Conservation (phyloP, 2,888 invertebrate species). For the Agrypnus murinus region DNA sequence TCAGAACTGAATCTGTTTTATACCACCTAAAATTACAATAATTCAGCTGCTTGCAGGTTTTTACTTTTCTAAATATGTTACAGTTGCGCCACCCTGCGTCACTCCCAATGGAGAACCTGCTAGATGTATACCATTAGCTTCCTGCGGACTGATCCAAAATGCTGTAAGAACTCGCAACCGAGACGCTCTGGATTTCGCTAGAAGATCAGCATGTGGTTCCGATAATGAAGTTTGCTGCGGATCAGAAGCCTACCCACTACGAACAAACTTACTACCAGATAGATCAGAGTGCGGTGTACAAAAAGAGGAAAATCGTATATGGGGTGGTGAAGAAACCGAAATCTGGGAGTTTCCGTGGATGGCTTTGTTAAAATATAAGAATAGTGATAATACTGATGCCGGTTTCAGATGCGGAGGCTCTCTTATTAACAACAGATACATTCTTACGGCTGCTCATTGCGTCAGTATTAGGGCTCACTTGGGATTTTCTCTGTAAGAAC, state of each 20-base stretch:
- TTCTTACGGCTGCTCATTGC: conserved; percentile 71
- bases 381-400: conserved; percentile 16
- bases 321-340: conserved; percentile 62
- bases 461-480: conserved; percentile 57
- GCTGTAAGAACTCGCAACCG: conserved; percentile 62
- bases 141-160: conserved; percentile 66
- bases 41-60: too few species aligned
- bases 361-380: conserved; percentile 68
- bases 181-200: conserved; percentile 62
- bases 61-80: too few species aligned
- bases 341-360: conserved; percentile 71
- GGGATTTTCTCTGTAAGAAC: background rate
- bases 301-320: conserved; percentile 13
- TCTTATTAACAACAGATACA: conserved; percentile 70
- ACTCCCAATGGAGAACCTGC: conserved; percentile 69
- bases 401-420: conserved; percentile 67
- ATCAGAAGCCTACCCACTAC: background rate
- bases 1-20: too few species aligned
- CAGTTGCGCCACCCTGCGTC: conserved; percentile 39
- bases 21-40: too few species aligned
- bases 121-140: conserved; percentile 69
- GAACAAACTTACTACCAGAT: conserved; percentile 30
- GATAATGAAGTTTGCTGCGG: conserved; percentile 71
- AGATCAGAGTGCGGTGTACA: conserved; percentile 36
- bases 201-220: conserved; percentile 73